Conservation (phyloP, 2,113 vertebrate species). For the Archocentrus centrarchus region DNA sequence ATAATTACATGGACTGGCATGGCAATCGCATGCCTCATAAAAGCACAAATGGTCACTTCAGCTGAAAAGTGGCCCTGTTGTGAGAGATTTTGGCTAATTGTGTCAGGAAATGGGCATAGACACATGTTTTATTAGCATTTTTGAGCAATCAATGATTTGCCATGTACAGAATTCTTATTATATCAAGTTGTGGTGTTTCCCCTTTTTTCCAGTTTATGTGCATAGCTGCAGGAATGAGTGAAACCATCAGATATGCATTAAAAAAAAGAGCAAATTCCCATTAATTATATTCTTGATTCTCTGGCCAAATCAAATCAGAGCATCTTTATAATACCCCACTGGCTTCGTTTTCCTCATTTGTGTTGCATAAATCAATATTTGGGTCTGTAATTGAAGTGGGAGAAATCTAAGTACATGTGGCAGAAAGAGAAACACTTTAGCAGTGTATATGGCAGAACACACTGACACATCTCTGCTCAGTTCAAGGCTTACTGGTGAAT, state of each 20-base stretch:
- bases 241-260: conserved; percentile 12
- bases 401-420: conserved; percentile 6
- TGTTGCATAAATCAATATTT: conserved; percentile 49
- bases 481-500: conserved; percentile 23
- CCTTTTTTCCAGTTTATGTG: not conserved
- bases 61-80: not conserved
- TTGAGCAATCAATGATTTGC: not conserved
- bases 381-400: conserved; percentile 30
- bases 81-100: conserved; percentile 33
- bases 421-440: not conserved
- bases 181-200: not conserved
- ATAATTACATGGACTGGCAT: conserved; percentile 64
- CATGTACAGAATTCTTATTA: not conserved
- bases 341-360: conserved; percentile 22
- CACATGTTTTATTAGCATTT: conserved; percentile 1
- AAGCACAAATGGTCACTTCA: conserved; percentile 56
- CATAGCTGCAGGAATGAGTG: not conserved
- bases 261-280: conserved; percentile 29
- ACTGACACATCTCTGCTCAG: not conserved
- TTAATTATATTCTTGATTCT: conserved; percentile 43
- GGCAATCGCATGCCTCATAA: conserved; percentile 59
- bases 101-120: not conserved
- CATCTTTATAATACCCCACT: conserved; percentile 24
- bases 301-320: conserved; percentile 29
- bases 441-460: not conserved